A percentile compares a stretch with the other conserved stretches of the same genome.
Conservation (phyloP, 2,797 vertebrate genomes). For the Momotus momota region DNA sequence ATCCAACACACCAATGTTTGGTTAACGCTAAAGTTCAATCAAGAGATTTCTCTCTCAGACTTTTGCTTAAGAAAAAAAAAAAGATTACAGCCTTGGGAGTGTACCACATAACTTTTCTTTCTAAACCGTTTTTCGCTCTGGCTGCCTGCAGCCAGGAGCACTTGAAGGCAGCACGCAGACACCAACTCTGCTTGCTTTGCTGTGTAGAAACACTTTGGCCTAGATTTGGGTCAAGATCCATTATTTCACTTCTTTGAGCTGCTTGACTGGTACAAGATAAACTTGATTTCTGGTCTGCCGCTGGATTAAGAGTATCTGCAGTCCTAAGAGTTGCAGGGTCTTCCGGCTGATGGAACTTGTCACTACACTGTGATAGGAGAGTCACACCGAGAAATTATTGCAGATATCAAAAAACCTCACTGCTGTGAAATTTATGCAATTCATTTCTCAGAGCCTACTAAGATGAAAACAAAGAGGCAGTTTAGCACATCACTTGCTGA, state of each 20-base stretch:
- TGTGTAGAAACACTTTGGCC: neutral
- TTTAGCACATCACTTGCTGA: neutral
- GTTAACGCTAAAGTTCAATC: neutral
- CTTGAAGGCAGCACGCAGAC: neutral
- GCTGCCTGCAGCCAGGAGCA: neutral
- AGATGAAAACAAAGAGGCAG: neutral
- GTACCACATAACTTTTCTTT: neutral
- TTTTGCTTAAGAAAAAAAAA: neutral
- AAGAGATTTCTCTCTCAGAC: neutral
- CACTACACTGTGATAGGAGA: neutral
- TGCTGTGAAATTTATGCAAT: neutral
- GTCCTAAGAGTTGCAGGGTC: neutral
- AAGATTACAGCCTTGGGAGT: neutral
- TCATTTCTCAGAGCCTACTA: neutral
- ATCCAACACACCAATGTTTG: neutral
- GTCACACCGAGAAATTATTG: neutral
- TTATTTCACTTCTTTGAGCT: neutral
- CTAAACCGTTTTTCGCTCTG: neutral
- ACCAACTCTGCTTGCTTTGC: neutral
- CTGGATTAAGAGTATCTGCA: neutral
- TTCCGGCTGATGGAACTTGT: neutral
- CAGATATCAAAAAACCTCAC: neutral
- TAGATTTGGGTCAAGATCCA: slow-evolving; percentile 5
- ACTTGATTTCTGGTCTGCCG: neutral
- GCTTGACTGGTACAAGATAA: neutral